Conservation (phyloP, 2,888 invertebrate genomes). For the Agrochola macilenta region DNA sequence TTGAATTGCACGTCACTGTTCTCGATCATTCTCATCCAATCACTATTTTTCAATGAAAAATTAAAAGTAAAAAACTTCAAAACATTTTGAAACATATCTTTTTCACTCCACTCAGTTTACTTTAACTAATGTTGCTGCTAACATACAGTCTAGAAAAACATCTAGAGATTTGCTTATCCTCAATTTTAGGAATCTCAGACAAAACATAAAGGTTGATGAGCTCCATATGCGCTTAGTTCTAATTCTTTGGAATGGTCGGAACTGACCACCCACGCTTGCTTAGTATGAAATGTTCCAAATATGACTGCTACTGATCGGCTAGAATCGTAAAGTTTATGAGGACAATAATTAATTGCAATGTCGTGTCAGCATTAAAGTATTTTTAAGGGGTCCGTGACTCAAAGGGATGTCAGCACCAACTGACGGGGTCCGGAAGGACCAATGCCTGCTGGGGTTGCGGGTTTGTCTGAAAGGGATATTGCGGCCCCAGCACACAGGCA, state of each 20-base stretch:
- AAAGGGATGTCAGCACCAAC: too few relatives aligned
- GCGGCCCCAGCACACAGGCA: too few relatives aligned
- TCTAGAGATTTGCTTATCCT: slow-evolving; percentile 44
- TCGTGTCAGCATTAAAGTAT: not conserved
- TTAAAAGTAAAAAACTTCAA: slow-evolving; percentile 7
- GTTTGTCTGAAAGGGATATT: too few relatives aligned
- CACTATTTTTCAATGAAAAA: not conserved
- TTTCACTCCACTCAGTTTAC: slow-evolving; percentile 19
- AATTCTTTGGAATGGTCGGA: slow-evolving; percentile 25
- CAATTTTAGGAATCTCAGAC: slow-evolving; percentile 35
- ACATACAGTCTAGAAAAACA: slow-evolving; percentile 29
- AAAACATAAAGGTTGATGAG: slow-evolving; percentile 40
- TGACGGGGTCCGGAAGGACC: too few relatives aligned
- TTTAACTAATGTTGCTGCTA: slow-evolving; percentile 26
- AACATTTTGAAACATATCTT: slow-evolving; percentile 28
- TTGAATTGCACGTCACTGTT: not conserved
- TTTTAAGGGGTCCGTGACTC: not conserved
- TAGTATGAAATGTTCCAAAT: slow-evolving; percentile 9
- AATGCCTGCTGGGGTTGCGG: too few relatives aligned
- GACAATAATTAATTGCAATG: not conserved
- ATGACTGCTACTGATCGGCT: not conserved
- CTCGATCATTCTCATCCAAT: not conserved
- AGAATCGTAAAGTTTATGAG: not conserved
- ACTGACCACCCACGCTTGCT: slow-evolving; percentile 37
- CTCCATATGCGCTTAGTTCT: slow-evolving; percentile 26